Evolutionary conservation across 2,888 invertebrate genomes (phyloP).

Genomic region (Galeruca laticollis): DNA sequence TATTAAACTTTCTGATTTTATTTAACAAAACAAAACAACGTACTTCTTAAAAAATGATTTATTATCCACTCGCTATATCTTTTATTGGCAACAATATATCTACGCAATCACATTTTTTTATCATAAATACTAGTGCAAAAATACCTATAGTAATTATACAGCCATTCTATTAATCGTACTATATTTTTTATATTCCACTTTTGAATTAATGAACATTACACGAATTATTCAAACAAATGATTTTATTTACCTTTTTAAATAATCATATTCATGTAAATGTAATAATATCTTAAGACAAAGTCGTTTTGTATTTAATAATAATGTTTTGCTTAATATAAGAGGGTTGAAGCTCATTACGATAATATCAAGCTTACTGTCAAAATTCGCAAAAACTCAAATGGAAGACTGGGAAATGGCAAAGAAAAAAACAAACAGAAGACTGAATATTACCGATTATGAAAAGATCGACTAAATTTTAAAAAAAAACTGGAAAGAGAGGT

Average conservation of each 20-base stretch:
- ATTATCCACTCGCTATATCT: slow-evolving; percentile 54
- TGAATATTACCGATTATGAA: too few relatives aligned
- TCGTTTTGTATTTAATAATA: too few relatives aligned
- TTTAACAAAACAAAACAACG: neutral
- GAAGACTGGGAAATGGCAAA: too few relatives aligned
- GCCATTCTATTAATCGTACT: slow-evolving; percentile 54
- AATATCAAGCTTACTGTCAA: too few relatives aligned
- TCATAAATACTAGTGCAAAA: slow-evolving; percentile 67
- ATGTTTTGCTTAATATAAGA: too few relatives aligned
- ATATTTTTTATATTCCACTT: slow-evolving; percentile 49
- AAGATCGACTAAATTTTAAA: too few relatives aligned
- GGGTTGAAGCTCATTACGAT: too few relatives aligned
- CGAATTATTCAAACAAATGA: slow-evolving; percentile 16
- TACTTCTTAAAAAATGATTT: slow-evolving; percentile 46
- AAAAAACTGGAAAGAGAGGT: too few relatives aligned
- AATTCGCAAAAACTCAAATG: too few relatives aligned
- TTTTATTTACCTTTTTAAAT: neutral
- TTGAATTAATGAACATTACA: slow-evolving; percentile 32
- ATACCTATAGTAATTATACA: slow-evolving; percentile 64
- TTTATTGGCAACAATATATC: slow-evolving; percentile 59
- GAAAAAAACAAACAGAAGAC: too few relatives aligned
- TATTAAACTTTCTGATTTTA: too few relatives aligned
- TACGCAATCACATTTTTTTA: slow-evolving; percentile 64
- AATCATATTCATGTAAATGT: neutral
- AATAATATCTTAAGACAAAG: neutral